phyloP scores from a whole-genome alignment of 2,888 invertebrate genomes.

The Mythimna pallens region DNA sequence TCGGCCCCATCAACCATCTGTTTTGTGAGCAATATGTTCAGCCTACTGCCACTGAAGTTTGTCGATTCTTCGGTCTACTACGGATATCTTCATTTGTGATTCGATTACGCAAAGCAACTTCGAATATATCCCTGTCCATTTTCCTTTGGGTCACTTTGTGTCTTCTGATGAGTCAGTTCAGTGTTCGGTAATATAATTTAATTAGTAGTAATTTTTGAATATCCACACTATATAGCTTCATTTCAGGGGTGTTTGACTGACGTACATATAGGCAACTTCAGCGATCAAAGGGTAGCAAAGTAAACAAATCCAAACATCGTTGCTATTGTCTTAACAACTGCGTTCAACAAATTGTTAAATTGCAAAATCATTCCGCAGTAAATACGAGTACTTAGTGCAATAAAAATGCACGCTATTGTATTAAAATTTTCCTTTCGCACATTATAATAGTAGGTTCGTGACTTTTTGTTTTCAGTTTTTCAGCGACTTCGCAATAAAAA shows the following conservation, averaged over 20 bases:
- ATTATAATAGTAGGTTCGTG: slow-evolving; percentile 15
- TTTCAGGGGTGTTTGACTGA: not conserved
- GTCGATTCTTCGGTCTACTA: too few species aligned
- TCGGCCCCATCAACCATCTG: too few species aligned
- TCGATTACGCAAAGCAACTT: too few species aligned
- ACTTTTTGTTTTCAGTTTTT: slow-evolving; percentile 28
- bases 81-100: too few species aligned
- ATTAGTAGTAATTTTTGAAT: not conserved
- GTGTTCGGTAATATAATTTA: not conserved
- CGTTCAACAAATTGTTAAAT: slow-evolving; percentile 38
- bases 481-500: slow-evolving; percentile 7
- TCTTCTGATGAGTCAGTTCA: too few species aligned
- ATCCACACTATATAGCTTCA: not conserved
- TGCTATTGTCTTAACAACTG: slow-evolving; percentile 22
- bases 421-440: slow-evolving; percentile 28
- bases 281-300: slow-evolving; percentile 24
- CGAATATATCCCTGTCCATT: too few species aligned
- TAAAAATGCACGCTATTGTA: slow-evolving; percentile 35
- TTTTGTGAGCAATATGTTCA: too few species aligned
- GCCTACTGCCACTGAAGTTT: too few species aligned
- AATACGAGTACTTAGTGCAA: not conserved
- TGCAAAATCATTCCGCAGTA: slow-evolving; percentile 28
- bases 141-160: too few species aligned
- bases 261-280: not conserved
- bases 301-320: slow-evolving; percentile 16